These are phyloP conservation scores for Operophtera brumata DNA, from an alignment of 2,888 invertebrate species.

Conservation along the genomic window DNA sequence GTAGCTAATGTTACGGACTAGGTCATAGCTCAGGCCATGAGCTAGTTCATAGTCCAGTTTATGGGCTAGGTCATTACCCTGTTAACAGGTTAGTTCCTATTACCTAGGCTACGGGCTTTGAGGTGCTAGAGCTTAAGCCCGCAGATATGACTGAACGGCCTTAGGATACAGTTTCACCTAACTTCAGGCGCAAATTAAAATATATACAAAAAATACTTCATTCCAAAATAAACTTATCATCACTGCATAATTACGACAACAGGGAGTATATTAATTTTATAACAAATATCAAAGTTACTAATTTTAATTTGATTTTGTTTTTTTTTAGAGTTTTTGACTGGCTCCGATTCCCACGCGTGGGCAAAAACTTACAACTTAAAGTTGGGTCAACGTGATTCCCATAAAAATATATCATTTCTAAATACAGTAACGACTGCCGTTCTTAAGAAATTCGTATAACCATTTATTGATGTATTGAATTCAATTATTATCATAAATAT, in stretches of 20 bases:
- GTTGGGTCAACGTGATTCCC: neutral
- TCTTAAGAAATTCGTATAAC: neutral
- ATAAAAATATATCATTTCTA: neutral
- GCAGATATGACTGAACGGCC: conserved; percentile 17
- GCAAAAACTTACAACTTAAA: neutral
- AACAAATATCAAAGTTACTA: neutral
- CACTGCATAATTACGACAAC: neutral
- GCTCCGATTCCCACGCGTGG: neutral
- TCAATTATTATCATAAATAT: conserved; percentile 6
- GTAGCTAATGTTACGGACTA: neutral
- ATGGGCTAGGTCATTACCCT: neutral
- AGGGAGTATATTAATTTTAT: neutral
- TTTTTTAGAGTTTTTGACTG: neutral
- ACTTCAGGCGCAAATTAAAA: neutral
- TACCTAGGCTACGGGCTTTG: neutral
- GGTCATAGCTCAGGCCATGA: neutral
- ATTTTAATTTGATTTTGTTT: neutral
- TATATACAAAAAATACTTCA: neutral
- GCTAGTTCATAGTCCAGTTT: neutral
- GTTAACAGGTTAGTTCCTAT: neutral
- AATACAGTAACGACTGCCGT: neutral
- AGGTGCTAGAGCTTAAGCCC: neutral
- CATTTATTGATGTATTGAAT: conserved; percentile 19
- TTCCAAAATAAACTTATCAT: neutral
- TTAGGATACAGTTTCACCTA: conserved; percentile 2